Conservation (phyloP, 2,888 invertebrate species). For the Drosophila emarginata region DNA sequence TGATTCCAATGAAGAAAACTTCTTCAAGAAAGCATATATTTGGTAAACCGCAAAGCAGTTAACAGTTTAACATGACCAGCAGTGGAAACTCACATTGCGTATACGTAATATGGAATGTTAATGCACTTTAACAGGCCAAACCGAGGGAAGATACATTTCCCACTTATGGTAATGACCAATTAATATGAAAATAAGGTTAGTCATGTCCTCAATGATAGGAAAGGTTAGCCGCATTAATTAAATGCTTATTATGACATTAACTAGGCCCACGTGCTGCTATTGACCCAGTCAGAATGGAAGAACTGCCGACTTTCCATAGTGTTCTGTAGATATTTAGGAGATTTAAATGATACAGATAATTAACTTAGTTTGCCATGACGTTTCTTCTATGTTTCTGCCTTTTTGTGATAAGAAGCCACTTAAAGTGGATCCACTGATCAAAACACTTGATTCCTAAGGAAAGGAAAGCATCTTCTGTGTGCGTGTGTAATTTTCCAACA, state of each 20-base stretch:
- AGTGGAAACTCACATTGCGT: slow-evolving; percentile 17
- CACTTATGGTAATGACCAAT: slow-evolving; percentile 55
- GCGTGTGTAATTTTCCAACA: not conserved
- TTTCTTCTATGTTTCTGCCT: not conserved
- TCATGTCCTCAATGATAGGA: slow-evolving; percentile 31
- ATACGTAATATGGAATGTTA: slow-evolving; percentile 40
- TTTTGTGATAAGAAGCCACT: no score
- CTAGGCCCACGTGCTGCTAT: slow-evolving; percentile 11
- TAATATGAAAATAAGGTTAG: slow-evolving; percentile 71
- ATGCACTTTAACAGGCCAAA: slow-evolving; percentile 25
- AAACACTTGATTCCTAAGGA: not conserved
- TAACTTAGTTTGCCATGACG: not conserved
- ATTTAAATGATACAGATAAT: no score
- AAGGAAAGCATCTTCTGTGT: not conserved
- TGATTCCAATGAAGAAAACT: slow-evolving; percentile 14
- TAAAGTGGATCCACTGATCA: not conserved
- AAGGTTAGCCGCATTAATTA: slow-evolving; percentile 43
- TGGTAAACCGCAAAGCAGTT: slow-evolving; percentile 5
- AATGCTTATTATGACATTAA: slow-evolving; percentile 54
- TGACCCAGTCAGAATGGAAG: not conserved
- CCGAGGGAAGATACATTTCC: slow-evolving; percentile 13
- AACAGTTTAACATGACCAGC: slow-evolving; percentile 9
- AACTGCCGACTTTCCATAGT: not conserved
- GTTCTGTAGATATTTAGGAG: not conserved
- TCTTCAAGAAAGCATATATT: slow-evolving; percentile 21